Evolutionary conservation across 2,113 vertebrate genomes (phyloP), one percentile per base, ranked within the genome.

Genomic region (Rhizomys pruinosus): DNA sequence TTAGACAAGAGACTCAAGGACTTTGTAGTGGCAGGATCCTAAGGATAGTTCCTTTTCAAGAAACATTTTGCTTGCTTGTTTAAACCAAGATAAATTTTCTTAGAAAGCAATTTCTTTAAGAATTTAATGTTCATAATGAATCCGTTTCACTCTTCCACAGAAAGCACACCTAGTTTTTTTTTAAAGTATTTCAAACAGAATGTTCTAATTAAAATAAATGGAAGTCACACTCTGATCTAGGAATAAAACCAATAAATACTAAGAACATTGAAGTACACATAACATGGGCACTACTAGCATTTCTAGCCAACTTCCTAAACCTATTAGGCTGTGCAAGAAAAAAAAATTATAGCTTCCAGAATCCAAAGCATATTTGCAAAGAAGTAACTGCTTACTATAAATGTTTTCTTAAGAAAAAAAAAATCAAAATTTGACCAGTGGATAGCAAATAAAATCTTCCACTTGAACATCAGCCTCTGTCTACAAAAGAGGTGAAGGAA

Each of bases 41-140:
- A 73, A 93, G 64, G 59, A 77, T 77, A 79, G 52, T 76, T 92
- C 44, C n/a, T 66, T 88, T 68, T 37, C 79, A 66, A 59, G 74
- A 74, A 55, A 81, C 10, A 52, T 86, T 84, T 87, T 63, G 52
- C 52, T 91, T 82, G 27, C 42, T 76, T 89, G 73, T 66, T 89
- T 82, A 92, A 90, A 88, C 74, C 55, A 72, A 88, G 55, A 90
- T 64, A 47, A 74, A 74, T 66, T 85, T 74, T 59, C 73, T 93
- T 7, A 39, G 63, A 92, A 85, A 94, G 37, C 42, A 64, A 64
- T 61, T 94, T 78, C 52, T 32, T 89, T 94, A 93, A 78, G 34
- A 85, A 87, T 77, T 87, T 71, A 94, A 93, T 81, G 42, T 61
- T 78, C 86, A 94, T 77, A 76, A 93, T 27, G 27, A 64, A 92